Evolutionary conservation across 1,140 invertebrate species (phyloP).

Genomic region (Musca vetustissima): DNA sequence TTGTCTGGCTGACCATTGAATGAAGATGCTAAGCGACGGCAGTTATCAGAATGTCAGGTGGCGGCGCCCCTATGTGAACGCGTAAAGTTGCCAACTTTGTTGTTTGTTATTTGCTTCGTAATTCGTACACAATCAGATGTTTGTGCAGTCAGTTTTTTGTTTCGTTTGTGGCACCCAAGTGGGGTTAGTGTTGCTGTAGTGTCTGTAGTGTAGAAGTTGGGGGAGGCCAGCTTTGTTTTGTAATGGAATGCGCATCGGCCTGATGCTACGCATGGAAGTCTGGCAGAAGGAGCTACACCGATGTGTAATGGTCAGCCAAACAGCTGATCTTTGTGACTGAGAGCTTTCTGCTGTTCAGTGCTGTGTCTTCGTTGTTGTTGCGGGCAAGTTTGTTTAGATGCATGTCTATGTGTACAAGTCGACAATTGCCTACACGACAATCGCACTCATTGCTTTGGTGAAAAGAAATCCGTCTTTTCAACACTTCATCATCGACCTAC

Average conservation of each 20-base stretch:
- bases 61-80: slow-evolving; percentile 16
- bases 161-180: background rate
- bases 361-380: background rate
- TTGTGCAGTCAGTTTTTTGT: slow-evolving; percentile 1
- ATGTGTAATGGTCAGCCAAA: background rate
- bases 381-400: background rate
- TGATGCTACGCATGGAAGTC: slow-evolving; percentile 8
- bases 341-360: background rate
- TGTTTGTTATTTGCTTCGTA: background rate
- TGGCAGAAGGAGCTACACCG: background rate
- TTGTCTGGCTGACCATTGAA: slow-evolving; percentile 55
- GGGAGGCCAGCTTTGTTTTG: background rate
- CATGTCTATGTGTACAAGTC: background rate
- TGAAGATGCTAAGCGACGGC: slow-evolving; percentile 38
- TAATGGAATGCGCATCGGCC: slow-evolving; percentile 18
- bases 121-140: background rate
- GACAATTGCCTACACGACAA: slow-evolving; percentile 23
- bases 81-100: slow-evolving; percentile 15
- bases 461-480: slow-evolving; percentile 21
- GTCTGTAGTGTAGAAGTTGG: background rate
- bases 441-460: slow-evolving; percentile 14
- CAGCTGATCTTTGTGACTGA: slow-evolving; percentile 18
- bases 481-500: slow-evolving; percentile 9
- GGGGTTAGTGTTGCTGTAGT: background rate
- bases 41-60: slow-evolving; percentile 48